phyloP scores from a whole-genome alignment of 2,113 vertebrate genomes.

The Poecilia latipinna region DNA sequence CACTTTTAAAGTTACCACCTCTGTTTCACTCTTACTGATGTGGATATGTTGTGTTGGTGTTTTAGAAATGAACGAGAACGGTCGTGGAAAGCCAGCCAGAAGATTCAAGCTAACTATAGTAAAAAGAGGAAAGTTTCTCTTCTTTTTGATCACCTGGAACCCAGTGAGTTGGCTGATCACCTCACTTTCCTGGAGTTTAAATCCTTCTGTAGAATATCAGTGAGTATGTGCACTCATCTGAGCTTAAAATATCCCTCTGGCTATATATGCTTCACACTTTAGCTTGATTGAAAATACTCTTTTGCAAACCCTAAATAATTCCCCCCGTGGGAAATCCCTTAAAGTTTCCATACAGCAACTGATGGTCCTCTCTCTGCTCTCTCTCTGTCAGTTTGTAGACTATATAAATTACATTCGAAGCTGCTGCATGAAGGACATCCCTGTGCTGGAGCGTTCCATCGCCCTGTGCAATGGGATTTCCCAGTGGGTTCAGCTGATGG shows the following conservation, averaged over 20 bases:
- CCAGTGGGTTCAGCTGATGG: constrained; percentile 98
- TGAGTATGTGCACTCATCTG: constrained; percentile 70
- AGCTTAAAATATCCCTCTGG: not conserved
- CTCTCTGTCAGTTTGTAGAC: constrained; percentile 85
- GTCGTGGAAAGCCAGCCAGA: constrained; percentile 95
- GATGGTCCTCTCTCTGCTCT: constrained; percentile 33
- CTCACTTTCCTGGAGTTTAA: constrained; percentile 96
- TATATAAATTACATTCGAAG: constrained; percentile 93
- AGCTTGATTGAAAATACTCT: not conserved
- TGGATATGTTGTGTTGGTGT: not conserved
- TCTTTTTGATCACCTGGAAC: constrained; percentile 95
- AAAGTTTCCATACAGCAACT: constrained; percentile 40
- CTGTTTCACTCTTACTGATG: constrained; percentile 1
- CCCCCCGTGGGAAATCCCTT: constrained; percentile 37
- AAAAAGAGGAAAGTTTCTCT: constrained; percentile 97
- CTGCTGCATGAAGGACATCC: constrained; percentile 94
- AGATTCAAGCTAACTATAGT: constrained; percentile 89
- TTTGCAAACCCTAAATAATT: constrained; percentile 23
- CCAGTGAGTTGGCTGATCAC: constrained; percentile 92
- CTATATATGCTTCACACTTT: not conserved
- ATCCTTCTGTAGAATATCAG: constrained; percentile 94
- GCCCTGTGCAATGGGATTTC: constrained; percentile 94
- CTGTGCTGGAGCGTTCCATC: constrained; percentile 93
- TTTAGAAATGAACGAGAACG: constrained; percentile 91
- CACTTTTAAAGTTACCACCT: not conserved